Percentiles rank a stretch among this genome's conserved stretches.
Evolutionary conservation across 2,888 invertebrate species (phyloP).

Genomic region (Ormyrus rosae): DNA sequence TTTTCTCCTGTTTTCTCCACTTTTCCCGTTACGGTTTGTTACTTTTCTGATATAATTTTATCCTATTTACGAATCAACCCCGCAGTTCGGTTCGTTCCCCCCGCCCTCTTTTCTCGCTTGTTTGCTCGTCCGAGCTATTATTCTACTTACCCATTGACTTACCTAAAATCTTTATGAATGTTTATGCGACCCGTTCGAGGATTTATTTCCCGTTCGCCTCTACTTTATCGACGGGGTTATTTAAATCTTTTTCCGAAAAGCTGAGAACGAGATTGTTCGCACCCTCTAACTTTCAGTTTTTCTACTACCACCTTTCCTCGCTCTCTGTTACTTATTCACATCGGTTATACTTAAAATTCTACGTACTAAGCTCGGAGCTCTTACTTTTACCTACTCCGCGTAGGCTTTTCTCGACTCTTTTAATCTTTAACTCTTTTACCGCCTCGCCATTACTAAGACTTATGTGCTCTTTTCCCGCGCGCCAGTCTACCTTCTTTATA

Average conservation of each 20-base stretch:
- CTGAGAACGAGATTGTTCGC: no score
- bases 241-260: no score
- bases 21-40: slow-evolving; percentile 2
- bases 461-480: not conserved
- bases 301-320: not conserved
- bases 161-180: no score
- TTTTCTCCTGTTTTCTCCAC: slow-evolving; percentile 11
- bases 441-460: not conserved
- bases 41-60: slow-evolving; percentile 20
- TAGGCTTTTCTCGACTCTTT: not conserved
- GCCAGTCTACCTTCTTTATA: not conserved
- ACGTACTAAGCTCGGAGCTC: not conserved
- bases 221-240: no score
- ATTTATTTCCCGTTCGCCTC: no score
- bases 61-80: slow-evolving; percentile 20
- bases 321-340: not conserved
- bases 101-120: not conserved
- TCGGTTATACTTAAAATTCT: no score
- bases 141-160: not conserved
- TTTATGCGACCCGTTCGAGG: no score
- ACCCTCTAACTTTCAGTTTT: not conserved
- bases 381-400: not conserved
- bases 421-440: not conserved
- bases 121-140: slow-evolving; percentile 11
- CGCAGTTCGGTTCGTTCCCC: not conserved